Evolutionary conservation across 2,888 invertebrate species (phyloP).

Genomic region (Agrypnus murinus): DNA sequence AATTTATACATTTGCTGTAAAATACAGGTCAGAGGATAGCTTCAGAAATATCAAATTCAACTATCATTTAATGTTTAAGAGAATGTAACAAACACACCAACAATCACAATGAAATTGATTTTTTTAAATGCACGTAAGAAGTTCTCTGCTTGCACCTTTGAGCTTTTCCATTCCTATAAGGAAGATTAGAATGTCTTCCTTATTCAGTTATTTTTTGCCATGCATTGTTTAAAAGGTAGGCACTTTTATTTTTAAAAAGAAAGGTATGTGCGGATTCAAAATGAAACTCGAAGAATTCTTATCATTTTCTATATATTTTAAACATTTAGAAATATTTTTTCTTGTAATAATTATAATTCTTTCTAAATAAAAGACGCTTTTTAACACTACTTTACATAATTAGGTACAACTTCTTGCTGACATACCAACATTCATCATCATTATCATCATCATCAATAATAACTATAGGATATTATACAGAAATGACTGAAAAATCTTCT

Average conservation of each 20-base stretch:
- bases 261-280: background rate
- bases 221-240: too few species aligned
- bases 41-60: too few species aligned
- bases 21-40: too few species aligned
- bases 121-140: too few species aligned
- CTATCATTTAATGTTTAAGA: too few species aligned
- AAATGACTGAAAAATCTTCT: conserved; percentile 66
- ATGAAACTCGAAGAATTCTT: conserved; percentile 20
- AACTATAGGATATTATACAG: conserved; percentile 67
- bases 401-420: conserved; percentile 70
- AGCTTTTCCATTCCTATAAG: too few species aligned
- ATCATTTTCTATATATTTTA: conserved; percentile 67
- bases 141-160: too few species aligned
- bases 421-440: conserved; percentile 64
- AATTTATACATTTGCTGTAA: too few species aligned
- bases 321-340: conserved; percentile 71
- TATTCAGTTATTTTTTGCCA: too few species aligned
- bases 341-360: conserved; percentile 69
- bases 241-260: background rate
- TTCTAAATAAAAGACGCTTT: conserved; percentile 70
- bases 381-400: conserved; percentile 71
- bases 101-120: too few species aligned
- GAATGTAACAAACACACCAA: too few species aligned
- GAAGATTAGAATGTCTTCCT: too few species aligned
- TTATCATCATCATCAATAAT: conserved; percentile 60